A percentile compares a stretch with the other conserved stretches of the same genome.
These are phyloP conservation scores for Tyto alba DNA, from an alignment of 2,113 vertebrate genomes.

Conservation along the genomic window DNA sequence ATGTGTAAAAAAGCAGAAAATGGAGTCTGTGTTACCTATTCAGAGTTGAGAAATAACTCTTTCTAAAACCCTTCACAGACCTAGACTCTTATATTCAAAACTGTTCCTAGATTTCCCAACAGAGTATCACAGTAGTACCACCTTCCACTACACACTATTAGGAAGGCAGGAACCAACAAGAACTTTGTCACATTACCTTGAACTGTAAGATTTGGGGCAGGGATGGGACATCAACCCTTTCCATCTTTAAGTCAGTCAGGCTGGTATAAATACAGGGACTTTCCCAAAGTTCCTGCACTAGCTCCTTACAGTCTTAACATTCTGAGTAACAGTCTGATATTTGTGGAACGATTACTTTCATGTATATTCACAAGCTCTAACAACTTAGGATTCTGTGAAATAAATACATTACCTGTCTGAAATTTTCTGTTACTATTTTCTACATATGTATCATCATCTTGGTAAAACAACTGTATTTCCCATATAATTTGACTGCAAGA, in stretches of 20 bases:
- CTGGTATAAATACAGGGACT: background rate
- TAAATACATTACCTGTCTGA: background rate
- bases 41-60: background rate
- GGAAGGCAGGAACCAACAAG: background rate
- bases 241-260: background rate
- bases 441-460: background rate
- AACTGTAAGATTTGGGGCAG: background rate
- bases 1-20: background rate
- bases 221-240: background rate
- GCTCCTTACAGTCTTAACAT: background rate
- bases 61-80: background rate
- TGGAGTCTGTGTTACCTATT: background rate
- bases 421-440: background rate
- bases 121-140: background rate
- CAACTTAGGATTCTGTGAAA: background rate
- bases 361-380: background rate
- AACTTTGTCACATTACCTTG: background rate
- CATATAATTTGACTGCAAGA: background rate
- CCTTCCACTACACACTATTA: background rate
- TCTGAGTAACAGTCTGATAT: background rate
- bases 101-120: background rate
- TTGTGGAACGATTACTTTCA: background rate
- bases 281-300: background rate
- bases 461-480: background rate
- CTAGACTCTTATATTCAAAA: background rate